Conservation (phyloP, 2,113 vertebrate species). For the Emydura subglobosa region DNA sequence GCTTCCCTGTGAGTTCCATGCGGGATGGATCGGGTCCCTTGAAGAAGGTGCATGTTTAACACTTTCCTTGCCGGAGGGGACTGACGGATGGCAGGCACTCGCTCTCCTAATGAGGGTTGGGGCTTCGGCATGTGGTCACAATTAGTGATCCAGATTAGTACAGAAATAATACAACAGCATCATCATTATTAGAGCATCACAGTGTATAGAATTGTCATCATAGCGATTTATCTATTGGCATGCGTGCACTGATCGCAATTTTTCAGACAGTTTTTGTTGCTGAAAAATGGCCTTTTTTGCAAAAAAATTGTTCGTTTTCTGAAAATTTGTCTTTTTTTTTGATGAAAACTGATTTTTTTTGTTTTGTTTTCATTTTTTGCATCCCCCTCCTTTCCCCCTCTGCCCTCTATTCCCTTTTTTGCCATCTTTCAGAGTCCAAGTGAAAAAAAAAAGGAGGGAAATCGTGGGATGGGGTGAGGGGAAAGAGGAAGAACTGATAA, state of each 20-base stretch:
- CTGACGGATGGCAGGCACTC: neutral
- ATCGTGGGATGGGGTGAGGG: neutral
- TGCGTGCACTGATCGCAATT: neutral
- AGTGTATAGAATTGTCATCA: neutral
- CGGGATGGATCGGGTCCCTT: neutral
- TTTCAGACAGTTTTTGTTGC: neutral
- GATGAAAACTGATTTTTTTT: neutral
- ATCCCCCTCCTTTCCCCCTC: neutral
- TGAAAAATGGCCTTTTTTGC: neutral
- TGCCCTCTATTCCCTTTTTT: neutral
- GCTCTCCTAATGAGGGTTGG: neutral
- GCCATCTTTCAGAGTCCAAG: neutral
- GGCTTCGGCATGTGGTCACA: neutral
- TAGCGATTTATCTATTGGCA: neutral
- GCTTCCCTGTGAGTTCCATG: neutral
- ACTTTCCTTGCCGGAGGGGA: neutral
- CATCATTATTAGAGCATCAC: neutral
- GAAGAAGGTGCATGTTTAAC: neutral
- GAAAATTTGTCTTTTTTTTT: neutral
- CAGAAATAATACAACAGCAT: neutral
- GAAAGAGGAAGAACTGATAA: neutral
- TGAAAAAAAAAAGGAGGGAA: neutral
- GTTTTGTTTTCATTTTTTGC: neutral
- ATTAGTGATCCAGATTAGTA: too few species aligned
- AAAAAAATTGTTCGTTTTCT: neutral